Evolutionary conservation across 2,888 invertebrate genomes (phyloP), one percentile per base, ranked within the genome.

Genomic region (Candidula unifasciata): DNA sequence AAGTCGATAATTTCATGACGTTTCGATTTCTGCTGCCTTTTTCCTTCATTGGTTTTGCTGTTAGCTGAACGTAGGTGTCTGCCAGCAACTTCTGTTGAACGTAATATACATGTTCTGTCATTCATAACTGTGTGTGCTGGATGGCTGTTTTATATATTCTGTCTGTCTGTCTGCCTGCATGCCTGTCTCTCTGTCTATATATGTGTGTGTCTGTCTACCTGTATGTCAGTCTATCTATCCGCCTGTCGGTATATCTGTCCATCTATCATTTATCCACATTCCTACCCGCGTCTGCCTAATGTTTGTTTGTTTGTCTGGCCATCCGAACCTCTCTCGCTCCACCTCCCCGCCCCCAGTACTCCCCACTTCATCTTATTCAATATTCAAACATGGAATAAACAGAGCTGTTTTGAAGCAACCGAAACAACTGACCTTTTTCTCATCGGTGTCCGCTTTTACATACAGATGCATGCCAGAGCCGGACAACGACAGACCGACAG

Each of bases 381-480:
- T 60, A 24, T n/a, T 60, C 18, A 60, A 54, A 60, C 24, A 60
- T 3, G 21, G n/a, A 24, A 60, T 16, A 24, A 6, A 21, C 21
- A 18, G 5, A 13, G n/a, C n/a, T n/a, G n/a, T 60, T n/a, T 6
- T 44, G 44, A 44, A 60, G 60, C 21, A 13, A 16, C 60, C n/a
- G 3, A 24, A n/a, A 16, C 5, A 60, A 68, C 57, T 37, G 35
- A 82, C 82, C 82, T 74, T 82, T 35, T 82, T n/a, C 74, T 73
- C 27, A 6, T 64, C 27, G 0, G 54, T 18, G 44, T 83, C 83
- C 83, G 69, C 35, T 57, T 83, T 83, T 13, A 83, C 83, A 54
- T 52, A 83, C 21, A 83, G 71, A 33, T 83, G 57, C 79, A 83
- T 79, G 57, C 83, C 83, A 2, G 83, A 83, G 5, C 57, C 71